Evolutionary conservation across 2,113 vertebrate genomes (phyloP).

Genomic region (Xenopus tropicalis): DNA sequence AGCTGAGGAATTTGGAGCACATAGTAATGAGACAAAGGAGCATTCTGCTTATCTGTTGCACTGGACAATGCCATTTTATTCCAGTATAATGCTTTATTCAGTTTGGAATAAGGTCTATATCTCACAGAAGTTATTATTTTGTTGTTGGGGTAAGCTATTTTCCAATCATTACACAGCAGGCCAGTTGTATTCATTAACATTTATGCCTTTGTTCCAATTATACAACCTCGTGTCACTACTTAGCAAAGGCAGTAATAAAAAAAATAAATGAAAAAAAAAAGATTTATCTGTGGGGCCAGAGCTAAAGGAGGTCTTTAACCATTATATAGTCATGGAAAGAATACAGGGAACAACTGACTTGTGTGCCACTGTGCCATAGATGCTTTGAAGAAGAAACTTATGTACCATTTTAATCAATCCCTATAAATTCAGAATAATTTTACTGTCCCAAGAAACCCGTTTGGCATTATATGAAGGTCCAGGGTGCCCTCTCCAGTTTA

Average conservation of each 20-base stretch:
- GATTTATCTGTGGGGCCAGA: background rate
- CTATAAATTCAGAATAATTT: too few species aligned
- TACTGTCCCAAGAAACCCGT: too few species aligned
- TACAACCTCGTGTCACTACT: background rate
- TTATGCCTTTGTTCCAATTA: slow-evolving; percentile 18
- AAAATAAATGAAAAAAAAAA: background rate
- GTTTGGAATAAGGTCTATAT: slow-evolving; percentile 24
- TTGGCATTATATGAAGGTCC: too few species aligned
- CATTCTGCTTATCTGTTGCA: slow-evolving; percentile 30
- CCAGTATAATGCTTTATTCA: slow-evolving; percentile 38
- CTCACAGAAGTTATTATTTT: slow-evolving; percentile 34
- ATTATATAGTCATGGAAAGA: too few species aligned
- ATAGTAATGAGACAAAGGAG: slow-evolving; percentile 20
- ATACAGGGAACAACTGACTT: too few species aligned
- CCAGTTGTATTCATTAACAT: slow-evolving; percentile 28
- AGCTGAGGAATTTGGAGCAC: slow-evolving; percentile 30
- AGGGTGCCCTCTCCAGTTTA: too few species aligned
- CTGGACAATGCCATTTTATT: slow-evolving; percentile 38
- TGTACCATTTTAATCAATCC: too few species aligned
- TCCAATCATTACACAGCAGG: slow-evolving; percentile 10
- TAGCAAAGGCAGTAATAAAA: slow-evolving; percentile 15
- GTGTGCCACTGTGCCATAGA: too few species aligned
- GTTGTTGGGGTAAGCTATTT: slow-evolving; percentile 18
- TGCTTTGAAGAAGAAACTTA: too few species aligned
- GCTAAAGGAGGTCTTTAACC: too few species aligned